Percentiles rank a stretch among this genome's conserved stretches.
Evolutionary conservation across 2,888 invertebrate genomes (phyloP).

Genomic region (Ichneumoninae sp.): DNA sequence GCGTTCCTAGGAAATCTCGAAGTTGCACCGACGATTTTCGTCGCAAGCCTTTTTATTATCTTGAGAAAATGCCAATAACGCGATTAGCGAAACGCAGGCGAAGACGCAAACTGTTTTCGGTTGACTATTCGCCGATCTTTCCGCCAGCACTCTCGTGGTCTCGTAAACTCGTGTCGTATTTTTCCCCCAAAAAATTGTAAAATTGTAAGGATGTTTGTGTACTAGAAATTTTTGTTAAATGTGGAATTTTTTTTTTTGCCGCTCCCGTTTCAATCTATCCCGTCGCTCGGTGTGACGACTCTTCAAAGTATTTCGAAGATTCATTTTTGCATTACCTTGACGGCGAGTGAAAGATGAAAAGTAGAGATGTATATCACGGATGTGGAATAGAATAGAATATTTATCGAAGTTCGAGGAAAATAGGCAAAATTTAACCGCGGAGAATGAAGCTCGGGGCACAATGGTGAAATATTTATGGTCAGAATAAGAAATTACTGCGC

Average conservation of each 20-base stretch:
- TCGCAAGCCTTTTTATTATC: slow-evolving; percentile 32
- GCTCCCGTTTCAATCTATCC: not conserved
- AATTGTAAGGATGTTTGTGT: no score
- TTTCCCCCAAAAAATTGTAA: no score
- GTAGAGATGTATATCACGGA: not conserved
- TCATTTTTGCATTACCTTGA: slow-evolving; percentile 20
- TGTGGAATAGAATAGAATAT: not conserved
- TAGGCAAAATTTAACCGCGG: not conserved
- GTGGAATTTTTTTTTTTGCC: not conserved
- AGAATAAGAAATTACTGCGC: not conserved
- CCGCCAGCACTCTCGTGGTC: not conserved
- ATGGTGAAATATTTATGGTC: not conserved
- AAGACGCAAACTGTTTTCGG: slow-evolving; percentile 17
- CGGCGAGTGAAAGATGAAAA: not conserved
- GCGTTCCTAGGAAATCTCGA: not conserved
- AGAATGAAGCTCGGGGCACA: not conserved
- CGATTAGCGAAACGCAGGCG: slow-evolving; percentile 26
- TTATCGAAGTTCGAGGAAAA: not conserved
- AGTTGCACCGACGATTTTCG: slow-evolving; percentile 20
- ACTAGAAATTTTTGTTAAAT: no score
- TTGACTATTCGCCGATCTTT: slow-evolving; percentile 8
- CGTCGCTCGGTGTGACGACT: slow-evolving; percentile 15
- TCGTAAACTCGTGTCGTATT: no score
- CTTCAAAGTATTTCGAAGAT: slow-evolving; percentile 47
- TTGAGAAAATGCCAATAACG: slow-evolving; percentile 47